Percentiles rank a stretch among this genome's conserved stretches.
Conservation (phyloP, 2,113 vertebrate species). For the Noturus placidus region DNA sequence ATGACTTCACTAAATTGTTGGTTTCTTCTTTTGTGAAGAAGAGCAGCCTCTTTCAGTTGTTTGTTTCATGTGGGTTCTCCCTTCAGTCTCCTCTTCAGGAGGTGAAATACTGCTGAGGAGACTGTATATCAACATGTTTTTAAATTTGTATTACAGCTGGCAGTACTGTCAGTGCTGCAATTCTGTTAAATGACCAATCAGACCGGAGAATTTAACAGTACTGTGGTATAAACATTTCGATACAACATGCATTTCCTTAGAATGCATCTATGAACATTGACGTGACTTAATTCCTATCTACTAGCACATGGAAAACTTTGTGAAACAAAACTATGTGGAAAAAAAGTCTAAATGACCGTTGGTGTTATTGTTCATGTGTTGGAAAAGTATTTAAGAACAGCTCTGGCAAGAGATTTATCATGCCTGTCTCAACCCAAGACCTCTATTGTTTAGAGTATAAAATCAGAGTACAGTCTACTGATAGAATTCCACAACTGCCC, state of each 20-base stretch:
- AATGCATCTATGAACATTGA: neutral
- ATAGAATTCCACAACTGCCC: neutral
- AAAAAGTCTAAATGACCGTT: neutral
- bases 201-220: neutral
- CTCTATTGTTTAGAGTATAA: neutral
- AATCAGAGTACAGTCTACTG: neutral
- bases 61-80: no score
- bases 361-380: neutral
- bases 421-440: neutral
- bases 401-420: neutral
- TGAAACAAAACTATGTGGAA: neutral
- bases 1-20: no score
- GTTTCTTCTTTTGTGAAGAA: no score
- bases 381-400: neutral
- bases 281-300: neutral
- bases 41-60: no score
- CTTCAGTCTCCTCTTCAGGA: no score
- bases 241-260: neutral
- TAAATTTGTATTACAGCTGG: no score
- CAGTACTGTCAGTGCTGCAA: neutral
- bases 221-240: neutral
- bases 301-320: neutral
- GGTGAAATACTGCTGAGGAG: no score
- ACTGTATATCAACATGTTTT: no score
- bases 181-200: neutral